phyloP scores from a whole-genome alignment of 1,140 invertebrate genomes.

The Macrocentrus cingulum region DNA sequence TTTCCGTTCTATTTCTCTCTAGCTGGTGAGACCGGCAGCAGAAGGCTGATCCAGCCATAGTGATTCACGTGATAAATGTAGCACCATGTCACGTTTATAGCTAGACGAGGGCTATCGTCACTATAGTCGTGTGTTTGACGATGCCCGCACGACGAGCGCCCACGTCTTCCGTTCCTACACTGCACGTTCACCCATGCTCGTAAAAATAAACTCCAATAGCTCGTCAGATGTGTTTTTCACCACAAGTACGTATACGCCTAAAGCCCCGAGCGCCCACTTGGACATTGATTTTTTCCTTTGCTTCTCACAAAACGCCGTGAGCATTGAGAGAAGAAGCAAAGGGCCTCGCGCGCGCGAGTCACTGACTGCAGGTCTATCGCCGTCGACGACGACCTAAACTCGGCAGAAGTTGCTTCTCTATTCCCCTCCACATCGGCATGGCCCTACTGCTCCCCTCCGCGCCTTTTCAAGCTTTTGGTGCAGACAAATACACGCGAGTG shows the following conservation, averaged over 20 bases:
- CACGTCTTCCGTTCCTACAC: conserved; percentile 14
- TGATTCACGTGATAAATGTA: too few species aligned
- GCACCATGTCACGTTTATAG: too few species aligned
- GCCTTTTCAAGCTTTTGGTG: conserved; percentile 10
- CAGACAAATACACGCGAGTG: neutral
- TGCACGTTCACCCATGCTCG: neutral
- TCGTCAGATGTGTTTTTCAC: neutral
- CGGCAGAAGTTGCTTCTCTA: neutral
- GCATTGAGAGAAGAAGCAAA: too few species aligned
- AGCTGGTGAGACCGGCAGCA: too few species aligned
- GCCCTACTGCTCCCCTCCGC: neutral
- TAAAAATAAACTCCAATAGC: conserved; percentile 10
- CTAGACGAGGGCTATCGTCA: too few species aligned
- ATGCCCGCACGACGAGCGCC: neutral
- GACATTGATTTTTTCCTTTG: too few species aligned
- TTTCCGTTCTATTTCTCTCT: neutral
- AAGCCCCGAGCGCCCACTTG: too few species aligned
- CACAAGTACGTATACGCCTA: too few species aligned
- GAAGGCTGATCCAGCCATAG: too few species aligned
- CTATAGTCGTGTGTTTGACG: too few species aligned
- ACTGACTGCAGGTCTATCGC: neutral
- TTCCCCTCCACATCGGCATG: conserved; percentile 8
- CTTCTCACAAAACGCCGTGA: too few species aligned
- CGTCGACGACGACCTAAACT: neutral
- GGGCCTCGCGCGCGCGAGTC: neutral